Evolutionary conservation across 2,797 vertebrate species (phyloP), one percentile per base, ranked within the genome.

Genomic region (Aselliscus stoliczkanus): DNA sequence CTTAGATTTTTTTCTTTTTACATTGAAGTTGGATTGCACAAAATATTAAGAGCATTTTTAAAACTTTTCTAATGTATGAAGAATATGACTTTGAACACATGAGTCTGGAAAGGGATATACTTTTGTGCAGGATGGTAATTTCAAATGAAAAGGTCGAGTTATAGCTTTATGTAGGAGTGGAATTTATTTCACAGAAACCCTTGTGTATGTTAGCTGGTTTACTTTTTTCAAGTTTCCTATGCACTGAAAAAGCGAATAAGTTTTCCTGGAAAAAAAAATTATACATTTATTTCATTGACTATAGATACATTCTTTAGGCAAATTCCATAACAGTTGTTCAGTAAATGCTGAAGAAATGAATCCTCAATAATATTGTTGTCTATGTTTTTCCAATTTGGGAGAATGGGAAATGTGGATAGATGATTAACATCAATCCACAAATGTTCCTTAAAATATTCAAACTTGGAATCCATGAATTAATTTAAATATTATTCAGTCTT

Each of bases 31-130:
- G 31, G 7, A 67, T 44, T 76, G 31, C 50, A 89, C 2, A 44
- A 82, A 96, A 91, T 50, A 42, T 58, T 88, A 84, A 72, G 23
- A 90, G 21, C 25, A 44, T 73, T 96, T 92, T 93, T 29, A 70
- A 79, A 95, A 56, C 12, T 62, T 92, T 77, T 84, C 29, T 93
- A n/a, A 92, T 44, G 31, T 58, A 47, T 82, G 50, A 91, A 80
- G 88, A 89, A 86, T n/a, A 34, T 62, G 34, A 94, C 52, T 83
- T 72, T 79, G 83, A 88, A 83, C 7, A 20, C 34, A 31, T 83
- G 86, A 84, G 34, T 95, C 67, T 89, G 31, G 44, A n/a, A 65
- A 79, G 88, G 47, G 56, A 70, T 85, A 39, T 54, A 81, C 91
- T 95, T 97, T 87, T 88, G 37, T 92, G 56, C 86, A 72, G 69